Base-by-base conservation (phyloP, 2,113 vertebrate species). In the Lipophrys pholis region DNA sequence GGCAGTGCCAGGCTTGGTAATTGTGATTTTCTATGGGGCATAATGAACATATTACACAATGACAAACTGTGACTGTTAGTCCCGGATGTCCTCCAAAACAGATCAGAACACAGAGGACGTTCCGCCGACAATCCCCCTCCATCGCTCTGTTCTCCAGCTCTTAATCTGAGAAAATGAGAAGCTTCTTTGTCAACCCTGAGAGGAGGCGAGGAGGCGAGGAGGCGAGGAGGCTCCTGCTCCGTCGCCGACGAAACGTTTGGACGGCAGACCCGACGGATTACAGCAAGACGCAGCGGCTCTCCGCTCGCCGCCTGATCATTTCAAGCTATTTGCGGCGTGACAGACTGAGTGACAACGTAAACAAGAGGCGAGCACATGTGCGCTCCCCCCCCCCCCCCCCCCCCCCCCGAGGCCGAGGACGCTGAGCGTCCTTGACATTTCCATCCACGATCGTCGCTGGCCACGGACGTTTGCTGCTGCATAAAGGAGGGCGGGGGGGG, bases 371-470 rank as follows among this genome's bases (percentile, higher is more conserved):
- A 69, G 83, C 68, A 70, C 76, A 78, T 78, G 82, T 59, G 71
- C 58, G 56, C 68, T 51, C 16, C 35, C 69, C 63, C 21, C 21
- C 21, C 57, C 58, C 65, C 51, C 16, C 35, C 69, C 58, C 58
- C 65, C 51, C 16, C 35, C 69, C 81, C 51, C 11, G 12, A 77
- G 80, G 83, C 84, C 6, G 35, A 82, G 69, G 73, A 69, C 48
- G 54, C 53, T 66, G 60, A 82, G 45, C 48, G 70, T 69, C 78
- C 80, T 88, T 86, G 82, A 88, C 80, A 88, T 91, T 89, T 89
- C 78, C 59, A 78, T 88, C 81, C 59, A 6, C 72, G 69, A 81
- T 77, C 72, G 75, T 76, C 62, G 70, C 74, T 60, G 77, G 55
- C 40, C 72, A 76, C 50, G 36, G 69, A 81, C 57, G 58, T 79